Evolutionary conservation across 1,140 invertebrate genomes (phyloP), one percentile per base, ranked within the genome.

Genomic region (Pachyrhynchus sulphureomaculatus): DNA sequence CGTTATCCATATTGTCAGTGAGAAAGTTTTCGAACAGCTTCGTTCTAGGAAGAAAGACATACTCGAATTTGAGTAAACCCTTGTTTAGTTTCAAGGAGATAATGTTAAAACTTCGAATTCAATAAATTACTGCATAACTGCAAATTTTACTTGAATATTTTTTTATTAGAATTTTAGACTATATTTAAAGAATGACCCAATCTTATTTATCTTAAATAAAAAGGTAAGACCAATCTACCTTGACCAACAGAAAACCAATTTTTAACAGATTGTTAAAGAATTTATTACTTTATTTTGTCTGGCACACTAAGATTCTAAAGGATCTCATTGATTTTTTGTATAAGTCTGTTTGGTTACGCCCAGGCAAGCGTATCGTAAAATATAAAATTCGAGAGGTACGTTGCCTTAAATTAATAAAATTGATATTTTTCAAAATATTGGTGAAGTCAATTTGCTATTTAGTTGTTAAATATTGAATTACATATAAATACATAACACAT

Each of bases 201-300:
- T 47, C 42, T 26, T 57, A 57, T 57, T 57, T 57, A 57, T 36
- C 54, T 57, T 47, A 37, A 34, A 57, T 57, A 57, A 57, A 48
- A 57, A 47, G 54, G 29, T 45, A 21, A 49, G 26, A 29, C 47
- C 45, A 24, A 59, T 59, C 45, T 42, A 59, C 33, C 56, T 49
- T 59, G 36, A 51, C 56, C 56, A 51, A 15, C 12, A 51, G 18
- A 59, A 59, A 59, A 51, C 45, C 47, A 44, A 59, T 59, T 59
- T 59, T 59, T 49, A 59, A 59, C 47, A 51, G 45, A 51, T 59
- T 51, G 56, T 59, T 59, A 59, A 41, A 45, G 47, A 51, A 51
- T 51, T 49, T 59, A 59, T 59, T 59, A 41, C 56, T 59, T 59
- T 33, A 59, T 59, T 59, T 47, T 34, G 36, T 15, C 17, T 42